Evolutionary conservation across 2,888 invertebrate species (phyloP).

Genomic region (Stegana nigrithorax): DNA sequence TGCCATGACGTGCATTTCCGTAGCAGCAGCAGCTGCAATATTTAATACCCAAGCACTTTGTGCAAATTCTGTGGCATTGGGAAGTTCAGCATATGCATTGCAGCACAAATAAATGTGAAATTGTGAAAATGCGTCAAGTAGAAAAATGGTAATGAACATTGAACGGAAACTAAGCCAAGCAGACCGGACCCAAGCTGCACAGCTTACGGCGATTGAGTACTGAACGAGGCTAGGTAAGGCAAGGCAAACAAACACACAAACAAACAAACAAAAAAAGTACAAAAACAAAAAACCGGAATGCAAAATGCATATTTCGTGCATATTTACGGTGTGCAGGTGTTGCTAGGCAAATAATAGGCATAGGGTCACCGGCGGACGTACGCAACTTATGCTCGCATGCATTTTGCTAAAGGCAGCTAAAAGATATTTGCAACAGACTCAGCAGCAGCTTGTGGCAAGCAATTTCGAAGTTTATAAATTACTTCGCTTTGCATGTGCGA

Average conservation of each 20-base stretch:
- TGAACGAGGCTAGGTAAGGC: not conserved
- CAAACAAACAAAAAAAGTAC: no score
- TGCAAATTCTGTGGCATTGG: not conserved
- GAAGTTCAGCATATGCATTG: not conserved
- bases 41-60: conserved; percentile 11
- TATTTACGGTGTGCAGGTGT: not conserved
- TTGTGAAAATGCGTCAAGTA: conserved; percentile 1
- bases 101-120: conserved; percentile 4
- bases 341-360: no score
- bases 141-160: conserved; percentile 16
- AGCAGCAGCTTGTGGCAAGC: not conserved
- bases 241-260: not conserved
- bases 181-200: no score
- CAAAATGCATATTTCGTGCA: no score
- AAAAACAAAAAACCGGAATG: no score
- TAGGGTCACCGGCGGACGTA: no score
- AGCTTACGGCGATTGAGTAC: no score
- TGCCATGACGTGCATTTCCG: no score
- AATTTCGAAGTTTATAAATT: conserved; percentile 2
- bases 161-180: no score
- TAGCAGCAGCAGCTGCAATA: conserved; percentile 4
- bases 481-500: not conserved
- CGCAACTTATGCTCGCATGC: no score
- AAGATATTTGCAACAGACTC: no score
- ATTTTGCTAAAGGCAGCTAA: no score